Base-by-base conservation (phyloP, 2,888 invertebrate genomes). In the Linnaemya vulpina region DNA sequence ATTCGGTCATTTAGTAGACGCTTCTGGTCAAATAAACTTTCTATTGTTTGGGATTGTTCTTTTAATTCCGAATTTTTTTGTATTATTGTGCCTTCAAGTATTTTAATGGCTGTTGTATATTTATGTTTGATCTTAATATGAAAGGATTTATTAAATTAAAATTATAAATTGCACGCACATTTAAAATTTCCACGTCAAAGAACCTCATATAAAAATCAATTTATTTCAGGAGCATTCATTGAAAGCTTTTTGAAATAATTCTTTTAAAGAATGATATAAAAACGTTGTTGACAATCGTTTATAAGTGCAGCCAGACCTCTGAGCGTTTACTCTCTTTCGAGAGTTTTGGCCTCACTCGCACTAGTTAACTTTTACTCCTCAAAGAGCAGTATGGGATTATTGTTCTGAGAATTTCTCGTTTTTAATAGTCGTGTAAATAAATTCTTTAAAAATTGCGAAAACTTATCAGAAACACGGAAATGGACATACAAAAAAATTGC, bases 31-130 rank as follows among this genome's bases (percentile, higher is more conserved):
- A 82, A 68, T 13, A 90, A 75, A 22, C 86, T 86, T 87, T 89
- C 82, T 88, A 89, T 84, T 11, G 87, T 51, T 75, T 88, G 30
- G 67, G 79, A 51, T 83, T 90, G 88, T 43, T 89, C 88, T 17
- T 79, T 78, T 60, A 90, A 83, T 79, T 90, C 88, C 20, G 80
- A 82, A 71, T 88, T 87, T 77, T 89, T 86, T 51, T 85, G 87
- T 55, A 70, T 84, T 13, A 90, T 87, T 0, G 95, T 94, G 1
- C 93, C 88, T 89, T 95, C 94, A 25, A 95, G 88, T 63, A 93
- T 92, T 89, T 94, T 93, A 4, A 94, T 92, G 87, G 94, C 92
- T 89, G 94, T 92, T 85, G 94, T 90, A 89, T 94, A 93, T 86
- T 92, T 92, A 76, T 93, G 91, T 87, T 93, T 93, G 0, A 94